Evolutionary conservation across 53 echinoderm and acorn worm genomes (phyloP).

Genomic region (Stichopus horrens): DNA sequence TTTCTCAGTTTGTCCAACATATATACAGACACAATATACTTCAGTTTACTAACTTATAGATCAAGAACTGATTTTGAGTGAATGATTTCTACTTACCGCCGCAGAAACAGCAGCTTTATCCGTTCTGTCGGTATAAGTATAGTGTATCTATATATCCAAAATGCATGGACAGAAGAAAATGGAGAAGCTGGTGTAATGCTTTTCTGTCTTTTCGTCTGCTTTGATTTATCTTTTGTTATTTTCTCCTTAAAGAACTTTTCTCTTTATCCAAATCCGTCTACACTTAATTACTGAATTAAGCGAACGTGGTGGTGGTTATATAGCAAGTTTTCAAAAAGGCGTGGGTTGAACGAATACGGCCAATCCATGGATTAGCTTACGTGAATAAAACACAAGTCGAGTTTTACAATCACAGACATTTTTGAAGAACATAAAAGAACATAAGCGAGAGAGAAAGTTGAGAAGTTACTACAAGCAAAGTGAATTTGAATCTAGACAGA

Average conservation of each 20-base stretch:
- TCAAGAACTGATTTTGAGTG: too few species aligned
- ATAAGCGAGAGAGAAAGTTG: too few species aligned
- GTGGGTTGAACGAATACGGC: constrained; percentile 23
- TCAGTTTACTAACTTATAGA: too few species aligned
- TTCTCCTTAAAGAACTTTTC: neutral
- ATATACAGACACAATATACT: too few species aligned
- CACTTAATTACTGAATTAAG: neutral
- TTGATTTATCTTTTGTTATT: neutral
- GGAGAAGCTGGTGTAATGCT: too few species aligned
- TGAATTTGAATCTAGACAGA: too few species aligned
- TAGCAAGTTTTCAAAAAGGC: neutral
- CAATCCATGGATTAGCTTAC: constrained; percentile 18
- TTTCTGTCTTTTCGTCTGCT: neutral
- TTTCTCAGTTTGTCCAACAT: too few species aligned
- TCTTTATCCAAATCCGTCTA: neutral
- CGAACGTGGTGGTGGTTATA: neutral
- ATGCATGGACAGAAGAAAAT: neutral
- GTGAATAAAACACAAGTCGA: neutral
- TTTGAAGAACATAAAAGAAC: too few species aligned
- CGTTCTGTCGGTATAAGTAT: neutral
- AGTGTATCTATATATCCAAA: neutral
- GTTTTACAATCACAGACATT: too few species aligned
- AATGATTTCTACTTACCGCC: neutral
- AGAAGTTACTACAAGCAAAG: too few species aligned
- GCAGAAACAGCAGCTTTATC: neutral